Conservation (phyloP, 2,888 invertebrate genomes). For the Eupithecia pulchellata region DNA sequence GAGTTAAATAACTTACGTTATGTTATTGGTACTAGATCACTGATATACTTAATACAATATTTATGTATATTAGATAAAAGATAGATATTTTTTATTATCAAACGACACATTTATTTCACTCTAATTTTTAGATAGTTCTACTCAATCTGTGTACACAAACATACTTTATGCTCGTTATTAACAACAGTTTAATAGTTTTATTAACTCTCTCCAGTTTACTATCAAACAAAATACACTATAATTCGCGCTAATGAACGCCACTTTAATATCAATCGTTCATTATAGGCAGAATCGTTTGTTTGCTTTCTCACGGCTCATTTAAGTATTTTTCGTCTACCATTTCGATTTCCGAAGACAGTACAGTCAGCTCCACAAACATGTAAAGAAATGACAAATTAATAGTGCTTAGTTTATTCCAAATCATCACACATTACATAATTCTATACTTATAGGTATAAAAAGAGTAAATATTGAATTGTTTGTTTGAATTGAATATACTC, state of each 20-base stretch:
- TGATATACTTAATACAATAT: no score
- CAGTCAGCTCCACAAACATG: background rate
- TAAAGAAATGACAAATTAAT: background rate
- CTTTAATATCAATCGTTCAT: constrained; percentile 81
- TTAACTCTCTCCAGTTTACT: constrained; percentile 31
- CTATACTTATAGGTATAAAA: no score
- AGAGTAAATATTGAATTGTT: no score
- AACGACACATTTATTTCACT: no score
- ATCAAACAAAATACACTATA: constrained; percentile 54
- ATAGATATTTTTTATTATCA: no score
- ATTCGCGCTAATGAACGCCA: constrained; percentile 71
- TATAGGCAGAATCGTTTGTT: constrained; percentile 84
- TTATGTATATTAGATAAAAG: no score
- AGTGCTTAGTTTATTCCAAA: background rate
- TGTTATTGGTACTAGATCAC: no score
- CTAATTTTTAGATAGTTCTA: no score
- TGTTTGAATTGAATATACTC: no score
- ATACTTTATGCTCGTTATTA: background rate
- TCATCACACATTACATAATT: no score
- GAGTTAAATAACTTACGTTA: no score
- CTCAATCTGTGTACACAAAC: background rate
- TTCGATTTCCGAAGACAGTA: constrained; percentile 79
- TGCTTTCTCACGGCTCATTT: constrained; percentile 85
- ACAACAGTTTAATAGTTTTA: constrained; percentile 5
- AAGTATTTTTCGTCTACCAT: constrained; percentile 85